Conservation (phyloP, 1,140 invertebrate genomes). For the Anagrus nilaparvatae region DNA sequence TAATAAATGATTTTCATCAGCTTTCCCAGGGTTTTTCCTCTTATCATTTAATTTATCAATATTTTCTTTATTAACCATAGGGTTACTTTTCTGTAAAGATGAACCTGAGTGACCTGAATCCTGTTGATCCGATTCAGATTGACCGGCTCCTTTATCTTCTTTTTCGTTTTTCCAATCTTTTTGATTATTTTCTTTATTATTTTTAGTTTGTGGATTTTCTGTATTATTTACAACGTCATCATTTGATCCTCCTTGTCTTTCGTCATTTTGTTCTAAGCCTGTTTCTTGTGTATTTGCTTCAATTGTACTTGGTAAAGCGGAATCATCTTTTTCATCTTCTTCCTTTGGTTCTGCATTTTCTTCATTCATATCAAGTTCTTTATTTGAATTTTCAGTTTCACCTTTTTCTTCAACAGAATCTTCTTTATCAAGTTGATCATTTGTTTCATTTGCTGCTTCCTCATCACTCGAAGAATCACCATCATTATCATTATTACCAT, state of each 20-base stretch:
- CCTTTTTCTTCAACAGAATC: constrained; percentile 20
- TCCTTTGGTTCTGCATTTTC: constrained; percentile 38
- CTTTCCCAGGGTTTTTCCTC: constrained; percentile 39
- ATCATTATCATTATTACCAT: constrained; percentile 25
- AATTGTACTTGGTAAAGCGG: constrained; percentile 28
- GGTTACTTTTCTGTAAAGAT: constrained; percentile 26
- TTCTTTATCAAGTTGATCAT: constrained; percentile 24
- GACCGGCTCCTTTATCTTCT: constrained; percentile 42
- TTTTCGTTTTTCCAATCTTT: constrained; percentile 38
- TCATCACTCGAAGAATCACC: constrained; percentile 28
- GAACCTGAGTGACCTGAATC: constrained; percentile 40
- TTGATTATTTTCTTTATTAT: constrained; percentile 19
- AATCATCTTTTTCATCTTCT: constrained; percentile 37
- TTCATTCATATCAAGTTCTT: constrained; percentile 38
- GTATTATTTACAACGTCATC: constrained; percentile 27
- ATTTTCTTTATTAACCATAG: constrained; percentile 21
- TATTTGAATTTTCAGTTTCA: constrained; percentile 17
- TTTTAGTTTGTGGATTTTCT: constrained; percentile 18
- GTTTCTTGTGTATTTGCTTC: constrained; percentile 32
- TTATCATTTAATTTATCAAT: constrained; percentile 33
- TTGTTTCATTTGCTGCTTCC: constrained; percentile 20
- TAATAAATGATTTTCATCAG: constrained; percentile 39
- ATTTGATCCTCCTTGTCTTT: constrained; percentile 29
- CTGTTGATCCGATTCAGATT: constrained; percentile 41
- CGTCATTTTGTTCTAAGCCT: constrained; percentile 29